Evolutionary conservation across 2,797 vertebrate genomes (phyloP).

Genomic region (Dallia pectoralis): DNA sequence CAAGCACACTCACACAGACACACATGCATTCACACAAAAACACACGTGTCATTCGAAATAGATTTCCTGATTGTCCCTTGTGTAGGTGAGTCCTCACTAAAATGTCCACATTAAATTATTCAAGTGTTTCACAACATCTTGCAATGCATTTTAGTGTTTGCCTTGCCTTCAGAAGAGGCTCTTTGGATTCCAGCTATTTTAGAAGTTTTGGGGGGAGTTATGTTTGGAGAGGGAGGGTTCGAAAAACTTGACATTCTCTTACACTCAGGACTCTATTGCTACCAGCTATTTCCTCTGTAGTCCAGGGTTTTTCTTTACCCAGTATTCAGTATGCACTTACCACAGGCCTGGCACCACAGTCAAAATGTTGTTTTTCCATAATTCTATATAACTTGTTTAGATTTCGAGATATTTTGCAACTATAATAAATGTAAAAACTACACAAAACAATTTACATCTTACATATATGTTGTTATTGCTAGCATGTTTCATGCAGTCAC

Average conservation of each 20-base stretch:
- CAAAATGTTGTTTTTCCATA: too few species aligned
- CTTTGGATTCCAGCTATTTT: not conserved
- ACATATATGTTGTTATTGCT: too few species aligned
- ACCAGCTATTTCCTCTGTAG: not conserved
- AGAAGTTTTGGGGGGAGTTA: not conserved
- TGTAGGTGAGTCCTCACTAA: not conserved
- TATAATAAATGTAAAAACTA: too few species aligned
- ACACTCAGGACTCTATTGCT: not conserved
- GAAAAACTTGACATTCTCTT: not conserved
- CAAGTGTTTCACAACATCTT: not conserved
- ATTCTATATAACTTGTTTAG: too few species aligned
- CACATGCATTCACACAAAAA: not conserved
- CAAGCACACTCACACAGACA: not conserved
- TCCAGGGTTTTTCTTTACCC: too few species aligned
- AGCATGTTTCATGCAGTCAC: too few species aligned
- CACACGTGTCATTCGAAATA: not conserved
- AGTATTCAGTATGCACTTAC: too few species aligned
- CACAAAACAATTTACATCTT: too few species aligned
- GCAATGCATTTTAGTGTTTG: slow-evolving; percentile 1
- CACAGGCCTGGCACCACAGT: too few species aligned
- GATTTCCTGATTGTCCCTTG: not conserved
- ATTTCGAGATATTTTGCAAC: too few species aligned
- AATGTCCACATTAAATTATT: not conserved
- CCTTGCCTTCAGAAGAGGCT: not conserved
- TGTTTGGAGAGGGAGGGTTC: not conserved